These are phyloP conservation scores for Apteryx owenii DNA, from an alignment of 2,113 vertebrate genomes.

Conservation along the genomic window DNA sequence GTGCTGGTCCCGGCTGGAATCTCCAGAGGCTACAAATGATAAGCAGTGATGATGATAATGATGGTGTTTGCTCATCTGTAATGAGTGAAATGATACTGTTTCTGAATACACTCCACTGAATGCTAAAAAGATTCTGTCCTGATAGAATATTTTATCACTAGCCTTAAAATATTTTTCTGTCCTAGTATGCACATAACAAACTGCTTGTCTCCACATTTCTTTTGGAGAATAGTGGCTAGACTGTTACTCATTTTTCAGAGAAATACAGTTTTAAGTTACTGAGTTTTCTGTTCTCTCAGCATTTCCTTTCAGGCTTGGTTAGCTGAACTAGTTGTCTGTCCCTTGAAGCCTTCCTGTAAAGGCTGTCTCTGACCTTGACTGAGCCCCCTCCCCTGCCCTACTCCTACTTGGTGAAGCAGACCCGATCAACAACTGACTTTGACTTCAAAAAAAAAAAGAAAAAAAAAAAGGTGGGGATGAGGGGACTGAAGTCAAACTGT, in stretches of 20 bases:
- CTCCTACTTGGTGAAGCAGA: background rate
- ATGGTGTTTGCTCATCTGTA: constrained; percentile 4
- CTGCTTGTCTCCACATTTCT: background rate
- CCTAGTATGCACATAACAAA: background rate
- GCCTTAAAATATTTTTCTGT: background rate
- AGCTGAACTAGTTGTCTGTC: background rate
- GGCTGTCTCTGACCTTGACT: constrained; percentile 9
- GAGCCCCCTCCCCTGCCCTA: background rate
- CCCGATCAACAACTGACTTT: background rate
- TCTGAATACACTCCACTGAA: background rate
- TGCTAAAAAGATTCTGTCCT: background rate
- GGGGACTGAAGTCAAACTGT: background rate
- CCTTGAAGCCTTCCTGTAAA: background rate
- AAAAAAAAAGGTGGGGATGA: background rate
- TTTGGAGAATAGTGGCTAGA: background rate
- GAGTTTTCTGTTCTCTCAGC: background rate
- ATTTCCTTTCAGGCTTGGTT: background rate
- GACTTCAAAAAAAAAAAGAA: no score
- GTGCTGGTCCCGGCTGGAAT: background rate
- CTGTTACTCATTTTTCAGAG: background rate
- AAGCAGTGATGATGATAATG: background rate
- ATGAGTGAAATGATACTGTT: background rate
- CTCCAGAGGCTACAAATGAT: background rate
- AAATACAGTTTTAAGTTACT: background rate
- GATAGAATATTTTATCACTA: background rate